These are phyloP conservation scores for Alloscopus bannaensis DNA, from an alignment of 2,888 invertebrate genomes.

Conservation along the genomic window DNA sequence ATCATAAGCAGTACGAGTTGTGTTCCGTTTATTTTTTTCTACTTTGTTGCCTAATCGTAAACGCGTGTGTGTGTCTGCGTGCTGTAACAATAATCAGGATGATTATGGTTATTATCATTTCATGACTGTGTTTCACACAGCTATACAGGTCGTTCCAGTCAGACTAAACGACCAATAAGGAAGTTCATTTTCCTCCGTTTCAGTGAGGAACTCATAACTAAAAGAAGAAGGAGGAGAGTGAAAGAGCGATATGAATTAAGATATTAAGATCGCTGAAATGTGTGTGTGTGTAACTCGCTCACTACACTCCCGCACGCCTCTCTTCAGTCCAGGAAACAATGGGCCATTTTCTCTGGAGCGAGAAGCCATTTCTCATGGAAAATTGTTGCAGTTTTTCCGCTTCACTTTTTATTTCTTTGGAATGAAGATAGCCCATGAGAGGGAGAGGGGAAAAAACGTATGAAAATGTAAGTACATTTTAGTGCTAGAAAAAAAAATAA, in stretches of 20 bases:
- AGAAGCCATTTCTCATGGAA: conserved; percentile 59
- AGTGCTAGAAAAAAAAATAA: too few species aligned
- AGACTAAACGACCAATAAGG: conserved; percentile 65
- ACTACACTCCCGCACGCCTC: too few species aligned
- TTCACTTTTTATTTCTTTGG: conserved; percentile 53
- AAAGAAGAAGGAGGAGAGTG: conserved; percentile 4
- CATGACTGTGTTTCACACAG: conserved; percentile 54
- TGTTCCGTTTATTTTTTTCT: neutral
- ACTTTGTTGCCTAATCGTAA: conserved; percentile 40
- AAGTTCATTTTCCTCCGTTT: conserved; percentile 65
- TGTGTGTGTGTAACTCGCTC: too few species aligned
- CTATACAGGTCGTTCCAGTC: conserved; percentile 64
- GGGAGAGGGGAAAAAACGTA: conserved; percentile 15
- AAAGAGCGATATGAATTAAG: conserved; percentile 62
- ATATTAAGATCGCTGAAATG: conserved; percentile 64
- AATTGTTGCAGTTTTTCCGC: conserved; percentile 64
- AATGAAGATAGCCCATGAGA: conserved; percentile 35
- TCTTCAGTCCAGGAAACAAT: conserved; percentile 59
- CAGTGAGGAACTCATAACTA: conserved; percentile 35
- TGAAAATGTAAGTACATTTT: neutral
- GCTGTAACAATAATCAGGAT: conserved; percentile 62
- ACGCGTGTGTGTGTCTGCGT: neutral
- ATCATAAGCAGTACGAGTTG: neutral
- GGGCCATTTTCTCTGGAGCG: conserved; percentile 61
- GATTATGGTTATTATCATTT: conserved; percentile 65